Evolutionary conservation across 2,888 invertebrate genomes (phyloP).

Genomic region (Caprella mutica): DNA sequence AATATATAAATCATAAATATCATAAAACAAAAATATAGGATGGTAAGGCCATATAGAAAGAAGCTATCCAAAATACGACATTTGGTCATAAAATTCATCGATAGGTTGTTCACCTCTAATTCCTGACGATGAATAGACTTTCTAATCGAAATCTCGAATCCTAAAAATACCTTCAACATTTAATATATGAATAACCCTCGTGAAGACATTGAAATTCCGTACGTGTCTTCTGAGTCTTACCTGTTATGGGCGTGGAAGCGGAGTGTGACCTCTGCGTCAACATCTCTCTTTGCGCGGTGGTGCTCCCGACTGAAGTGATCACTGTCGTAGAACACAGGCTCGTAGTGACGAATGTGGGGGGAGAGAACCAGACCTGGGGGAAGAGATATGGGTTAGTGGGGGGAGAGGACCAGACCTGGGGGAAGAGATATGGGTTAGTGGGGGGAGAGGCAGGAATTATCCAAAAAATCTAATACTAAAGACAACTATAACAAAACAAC

Average conservation of each 20-base stretch:
- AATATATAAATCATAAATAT: no score
- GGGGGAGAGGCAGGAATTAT: conserved; percentile 48
- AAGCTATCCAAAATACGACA: no score
- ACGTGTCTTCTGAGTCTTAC: no score
- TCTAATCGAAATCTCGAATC: no score
- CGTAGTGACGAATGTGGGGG: conserved; percentile 68
- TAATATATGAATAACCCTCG: no score
- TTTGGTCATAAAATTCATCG: no score
- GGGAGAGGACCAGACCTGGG: conserved; percentile 56
- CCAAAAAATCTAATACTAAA: not conserved
- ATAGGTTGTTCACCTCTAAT: no score
- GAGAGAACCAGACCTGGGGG: conserved; percentile 54
- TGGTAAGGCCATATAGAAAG: no score
- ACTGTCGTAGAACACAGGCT: conserved; percentile 60
- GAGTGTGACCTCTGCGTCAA: conserved; percentile 46
- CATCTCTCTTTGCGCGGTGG: conserved; percentile 41
- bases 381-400: conserved; percentile 44
- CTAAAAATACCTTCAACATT: no score
- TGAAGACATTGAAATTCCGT: no score
- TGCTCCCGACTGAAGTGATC: conserved; percentile 43
- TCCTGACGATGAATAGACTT: no score
- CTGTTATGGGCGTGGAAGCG: conserved; percentile 56
- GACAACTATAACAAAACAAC: not conserved
- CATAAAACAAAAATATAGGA: no score
- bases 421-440: conserved; percentile 42